Evolutionary conservation across 30 jellyfish, hydroid and myxozoan genomes (phyloP).

Genomic region (Pelagia noctiluca): DNA sequence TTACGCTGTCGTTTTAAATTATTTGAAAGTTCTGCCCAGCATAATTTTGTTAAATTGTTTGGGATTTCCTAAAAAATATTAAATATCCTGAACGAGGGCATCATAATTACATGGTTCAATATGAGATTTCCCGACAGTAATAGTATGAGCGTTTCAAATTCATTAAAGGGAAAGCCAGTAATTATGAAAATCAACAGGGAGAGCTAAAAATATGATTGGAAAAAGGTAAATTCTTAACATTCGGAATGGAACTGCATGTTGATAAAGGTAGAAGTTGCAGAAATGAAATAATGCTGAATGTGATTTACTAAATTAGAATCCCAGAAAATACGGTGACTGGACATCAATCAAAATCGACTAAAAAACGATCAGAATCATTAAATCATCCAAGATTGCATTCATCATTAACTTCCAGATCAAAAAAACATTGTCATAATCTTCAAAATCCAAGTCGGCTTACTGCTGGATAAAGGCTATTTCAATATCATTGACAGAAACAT

Average conservation of each 20-base stretch:
- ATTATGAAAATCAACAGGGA: no score
- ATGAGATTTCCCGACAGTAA: no score
- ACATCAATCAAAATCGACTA: not conserved
- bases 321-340: not conserved
- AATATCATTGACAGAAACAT: conserved; percentile 2
- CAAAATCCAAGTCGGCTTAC: conserved; percentile 16
- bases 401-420: conserved; percentile 18
- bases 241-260: not conserved
- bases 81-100: no score
- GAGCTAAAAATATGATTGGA: not conserved
- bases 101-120: no score
- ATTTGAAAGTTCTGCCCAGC: no score
- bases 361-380: not conserved
- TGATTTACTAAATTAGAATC: not conserved
- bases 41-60: no score
- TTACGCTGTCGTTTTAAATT: no score
- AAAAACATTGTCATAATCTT: conserved; percentile 12
- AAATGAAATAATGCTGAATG: not conserved
- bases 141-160: no score
- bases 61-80: no score
- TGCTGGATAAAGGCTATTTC: conserved; percentile 16
- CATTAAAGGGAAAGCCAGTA: no score
- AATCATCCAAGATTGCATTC: not conserved
- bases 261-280: not conserved
- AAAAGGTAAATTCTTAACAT: not conserved